Percentiles rank a stretch among this genome's conserved stretches.
Conservation (phyloP, 2,888 invertebrate species). For the Melinopterus prodromus region DNA sequence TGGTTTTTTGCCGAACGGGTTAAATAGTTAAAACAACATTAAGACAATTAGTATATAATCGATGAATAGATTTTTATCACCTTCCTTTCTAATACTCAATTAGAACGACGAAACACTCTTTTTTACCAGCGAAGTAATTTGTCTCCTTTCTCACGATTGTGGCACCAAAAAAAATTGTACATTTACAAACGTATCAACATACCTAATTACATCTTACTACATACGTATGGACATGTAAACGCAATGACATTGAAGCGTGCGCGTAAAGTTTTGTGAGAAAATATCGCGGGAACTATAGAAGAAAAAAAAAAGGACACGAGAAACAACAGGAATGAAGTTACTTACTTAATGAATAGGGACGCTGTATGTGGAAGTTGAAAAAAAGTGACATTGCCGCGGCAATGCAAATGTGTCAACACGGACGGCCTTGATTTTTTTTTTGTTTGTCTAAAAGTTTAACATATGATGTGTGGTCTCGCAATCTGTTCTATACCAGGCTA, state of each 20-base stretch:
- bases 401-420: conserved; percentile 44
- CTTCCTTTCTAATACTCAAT: background rate
- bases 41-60: background rate
- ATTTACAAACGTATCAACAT: background rate
- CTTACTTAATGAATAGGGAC: background rate
- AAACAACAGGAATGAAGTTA: background rate
- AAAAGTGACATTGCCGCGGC: conserved; percentile 34
- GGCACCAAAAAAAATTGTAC: background rate
- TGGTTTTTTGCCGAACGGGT: background rate
- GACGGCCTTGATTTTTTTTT: conserved; percentile 41
- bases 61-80: background rate
- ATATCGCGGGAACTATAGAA: background rate
- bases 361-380: conserved; percentile 11
- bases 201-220: background rate
- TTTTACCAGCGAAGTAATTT: background rate
- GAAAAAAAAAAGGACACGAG: background rate
- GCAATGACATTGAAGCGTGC: background rate
- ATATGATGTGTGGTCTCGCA: conserved; percentile 27
- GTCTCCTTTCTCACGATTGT: background rate
- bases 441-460: conserved; percentile 33
- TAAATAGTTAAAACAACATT: background rate
- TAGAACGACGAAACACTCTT: background rate
- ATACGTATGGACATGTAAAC: background rate
- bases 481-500: background rate
- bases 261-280: background rate